Evolutionary conservation across 2,113 vertebrate species (phyloP).

Genomic region (Microtus richardsoni): DNA sequence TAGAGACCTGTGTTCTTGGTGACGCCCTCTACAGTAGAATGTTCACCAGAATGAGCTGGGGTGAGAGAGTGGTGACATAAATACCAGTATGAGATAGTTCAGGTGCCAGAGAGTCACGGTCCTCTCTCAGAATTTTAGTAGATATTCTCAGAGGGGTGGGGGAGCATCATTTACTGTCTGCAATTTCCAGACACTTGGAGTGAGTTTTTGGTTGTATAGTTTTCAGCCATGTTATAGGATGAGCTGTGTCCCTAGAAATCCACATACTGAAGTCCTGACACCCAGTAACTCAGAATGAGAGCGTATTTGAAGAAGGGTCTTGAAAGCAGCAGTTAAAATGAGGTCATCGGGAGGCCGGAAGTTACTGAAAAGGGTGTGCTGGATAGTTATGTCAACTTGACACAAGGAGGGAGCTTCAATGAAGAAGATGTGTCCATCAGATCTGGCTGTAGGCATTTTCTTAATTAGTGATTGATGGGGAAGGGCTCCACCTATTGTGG

Average conservation of each 20-base stretch:
- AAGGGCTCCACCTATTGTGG: no score
- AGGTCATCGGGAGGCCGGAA: not conserved
- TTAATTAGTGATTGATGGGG: not conserved
- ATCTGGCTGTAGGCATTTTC: not conserved
- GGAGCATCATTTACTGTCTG: not conserved
- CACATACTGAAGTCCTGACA: not conserved
- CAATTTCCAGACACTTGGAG: not conserved
- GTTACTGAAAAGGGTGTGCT: not conserved
- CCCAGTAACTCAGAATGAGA: not conserved
- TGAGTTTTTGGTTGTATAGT: not conserved
- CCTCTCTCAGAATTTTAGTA: not conserved
- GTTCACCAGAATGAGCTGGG: not conserved
- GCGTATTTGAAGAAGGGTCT: not conserved
- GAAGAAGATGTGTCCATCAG: not conserved
- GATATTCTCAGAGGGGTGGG: not conserved
- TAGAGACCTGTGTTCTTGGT: not conserved
- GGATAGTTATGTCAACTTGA: not conserved
- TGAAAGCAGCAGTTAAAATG: not conserved
- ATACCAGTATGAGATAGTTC: not conserved
- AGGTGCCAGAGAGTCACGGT: not conserved
- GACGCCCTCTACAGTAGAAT: not conserved
- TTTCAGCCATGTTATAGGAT: not conserved
- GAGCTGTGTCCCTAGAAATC: not conserved
- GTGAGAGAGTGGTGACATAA: no score
- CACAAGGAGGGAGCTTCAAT: not conserved